Base-by-base conservation (phyloP, 2,797 vertebrate genomes). In the Chromis chromis region DNA sequence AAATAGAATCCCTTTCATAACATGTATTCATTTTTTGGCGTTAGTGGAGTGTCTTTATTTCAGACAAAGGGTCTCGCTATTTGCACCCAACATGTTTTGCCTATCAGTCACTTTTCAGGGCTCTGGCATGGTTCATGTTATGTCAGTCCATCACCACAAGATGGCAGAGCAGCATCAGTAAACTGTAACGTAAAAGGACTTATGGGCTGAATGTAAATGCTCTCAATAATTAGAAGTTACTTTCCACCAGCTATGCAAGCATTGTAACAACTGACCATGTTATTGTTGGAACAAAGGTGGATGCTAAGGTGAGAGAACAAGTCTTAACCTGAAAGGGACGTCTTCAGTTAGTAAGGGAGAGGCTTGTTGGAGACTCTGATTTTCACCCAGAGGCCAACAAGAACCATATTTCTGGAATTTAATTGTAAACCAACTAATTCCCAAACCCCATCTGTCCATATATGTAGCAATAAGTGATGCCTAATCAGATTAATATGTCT, bases 111-210 rank as follows among this genome's bases (percentile, higher is more conserved):
- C 40, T 46, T 46, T 46, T 46, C 4, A 19, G 10, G 2, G 1
- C 8, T 3, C 0, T 3, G 16, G 4, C 6, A 4, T 9, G 11
- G 6, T 5, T 6, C 1, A 13, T 78, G 70, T 73, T 19, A 28
- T 78, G 40, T 60, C 46, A 46, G 19, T 13, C 13, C 14, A 0
- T 36, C 17, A 9, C 79, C 88, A 79, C 78, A 62, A 3, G 86
- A 31, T 83, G 88, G 86, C 83, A 80, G 78, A 61, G 48, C 54
- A 63, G 79, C 27, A 8, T 22, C 33, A 65, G n/a, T 28, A n/a
- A 71, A 24, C 46, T 2, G 8, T 5, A 4, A 13, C 40, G 17
- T 1, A 0, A 10, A 14, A 19, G 24, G 17, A 36, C 25, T 3
- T n/a, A 4, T 49, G 46, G 1, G 19, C 9, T 22, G 46, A n/a